Conservation (phyloP, 2,888 invertebrate genomes). For the Blastobasis lacticolella region DNA sequence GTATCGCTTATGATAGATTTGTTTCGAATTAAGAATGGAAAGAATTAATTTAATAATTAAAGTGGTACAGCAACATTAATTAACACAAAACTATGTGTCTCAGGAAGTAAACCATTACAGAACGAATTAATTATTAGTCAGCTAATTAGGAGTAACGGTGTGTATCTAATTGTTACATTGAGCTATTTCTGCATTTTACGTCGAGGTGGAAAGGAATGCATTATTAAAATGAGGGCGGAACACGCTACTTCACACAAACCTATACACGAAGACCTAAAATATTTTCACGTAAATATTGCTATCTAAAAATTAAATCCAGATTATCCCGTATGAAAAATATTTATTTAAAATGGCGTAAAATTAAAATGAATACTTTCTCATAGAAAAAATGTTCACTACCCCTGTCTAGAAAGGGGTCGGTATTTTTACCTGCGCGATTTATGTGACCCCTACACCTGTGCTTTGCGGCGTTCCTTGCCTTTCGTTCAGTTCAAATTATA, state of each 20-base stretch:
- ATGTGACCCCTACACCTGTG: constrained; percentile 37
- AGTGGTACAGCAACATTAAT: constrained; percentile 2
- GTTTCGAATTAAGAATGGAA: not conserved
- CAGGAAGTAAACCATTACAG: not conserved
- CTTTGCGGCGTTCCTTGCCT: constrained; percentile 8
- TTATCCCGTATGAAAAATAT: too few relatives aligned
- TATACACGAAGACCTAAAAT: too few relatives aligned
- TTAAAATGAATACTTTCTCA: too few relatives aligned
- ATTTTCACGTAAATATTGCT: too few relatives aligned
- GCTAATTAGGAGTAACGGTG: not conserved
- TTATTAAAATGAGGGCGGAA: not conserved
- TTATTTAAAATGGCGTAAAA: too few relatives aligned
- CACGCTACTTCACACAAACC: too few relatives aligned
- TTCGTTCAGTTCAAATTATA: not conserved
- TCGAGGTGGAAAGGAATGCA: not conserved
- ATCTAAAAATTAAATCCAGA: too few relatives aligned
- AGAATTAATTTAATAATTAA: not conserved
- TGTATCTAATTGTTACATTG: not conserved
- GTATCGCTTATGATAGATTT: constrained; percentile 4
- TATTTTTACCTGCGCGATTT: constrained; percentile 48
- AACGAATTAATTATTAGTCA: not conserved
- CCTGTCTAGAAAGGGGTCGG: constrained; percentile 31
- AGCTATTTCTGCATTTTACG: not conserved
- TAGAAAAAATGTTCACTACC: constrained; percentile 18
- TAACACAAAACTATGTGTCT: constrained; percentile 4